phyloP scores from a whole-genome alignment of 2,888 invertebrate genomes.

The Hypselothyrea guttata region DNA sequence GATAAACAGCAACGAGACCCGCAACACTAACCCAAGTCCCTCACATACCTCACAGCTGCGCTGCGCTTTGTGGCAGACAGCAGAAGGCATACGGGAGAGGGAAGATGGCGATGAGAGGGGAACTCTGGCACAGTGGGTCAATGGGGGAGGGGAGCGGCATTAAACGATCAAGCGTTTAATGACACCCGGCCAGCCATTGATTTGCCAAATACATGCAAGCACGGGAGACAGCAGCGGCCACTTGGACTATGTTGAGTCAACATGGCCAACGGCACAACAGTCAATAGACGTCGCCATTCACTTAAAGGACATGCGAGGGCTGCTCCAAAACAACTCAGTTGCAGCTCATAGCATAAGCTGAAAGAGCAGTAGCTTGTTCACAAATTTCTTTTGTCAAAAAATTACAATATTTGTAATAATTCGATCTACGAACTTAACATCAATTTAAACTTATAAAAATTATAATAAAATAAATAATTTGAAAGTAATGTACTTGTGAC shows the following conservation, averaged over 20 bases:
- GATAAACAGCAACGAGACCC: slow-evolving; percentile 64
- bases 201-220: slow-evolving; percentile 71
- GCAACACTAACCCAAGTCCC: too few species aligned
- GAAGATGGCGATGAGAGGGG: not conserved
- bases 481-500: too few species aligned
- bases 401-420: too few species aligned
- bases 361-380: too few species aligned
- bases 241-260: slow-evolving; percentile 59
- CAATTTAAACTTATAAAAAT: too few species aligned
- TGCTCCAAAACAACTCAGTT: not conserved
- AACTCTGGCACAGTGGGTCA: not conserved
- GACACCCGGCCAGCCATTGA: slow-evolving; percentile 76
- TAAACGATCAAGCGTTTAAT: slow-evolving; percentile 77
- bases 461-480: too few species aligned
- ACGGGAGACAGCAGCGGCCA: slow-evolving; percentile 16
- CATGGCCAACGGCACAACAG: slow-evolving; percentile 66
- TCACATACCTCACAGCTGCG: too few species aligned
- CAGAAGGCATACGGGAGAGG: too few species aligned
- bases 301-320: slow-evolving; percentile 54
- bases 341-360: too few species aligned
- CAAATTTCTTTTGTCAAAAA: too few species aligned
- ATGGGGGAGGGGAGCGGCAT: slow-evolving; percentile 51
- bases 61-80: too few species aligned
- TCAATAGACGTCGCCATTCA: slow-evolving; percentile 56
- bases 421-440: too few species aligned